These are phyloP conservation scores for Balaeniceps rex DNA, from an alignment of 2,113 vertebrate genomes.

Conservation along the genomic window DNA sequence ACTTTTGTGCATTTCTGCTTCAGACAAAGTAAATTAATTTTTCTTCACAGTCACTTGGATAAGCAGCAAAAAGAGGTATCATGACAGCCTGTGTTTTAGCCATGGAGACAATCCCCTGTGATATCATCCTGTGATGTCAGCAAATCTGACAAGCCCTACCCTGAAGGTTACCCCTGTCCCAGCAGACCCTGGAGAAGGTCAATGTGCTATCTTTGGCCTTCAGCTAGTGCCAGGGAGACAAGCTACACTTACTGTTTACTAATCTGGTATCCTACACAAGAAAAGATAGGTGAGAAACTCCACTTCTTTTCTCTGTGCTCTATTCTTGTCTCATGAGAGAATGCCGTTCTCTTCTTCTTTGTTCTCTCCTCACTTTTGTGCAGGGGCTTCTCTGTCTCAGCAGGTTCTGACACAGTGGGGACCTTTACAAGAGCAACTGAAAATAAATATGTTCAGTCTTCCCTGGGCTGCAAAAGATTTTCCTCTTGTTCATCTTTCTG, in stretches of 20 bases:
- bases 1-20: neutral
- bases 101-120: constrained; percentile 30
- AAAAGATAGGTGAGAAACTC: constrained; percentile 6
- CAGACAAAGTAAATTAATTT: neutral
- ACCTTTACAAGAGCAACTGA: neutral
- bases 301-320: neutral
- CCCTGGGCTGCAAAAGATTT: neutral
- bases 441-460: neutral
- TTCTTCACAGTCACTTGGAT: neutral
- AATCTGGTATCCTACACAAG: neutral
- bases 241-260: constrained; percentile 10
- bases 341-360: neutral
- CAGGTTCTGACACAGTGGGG: neutral
- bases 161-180: constrained; percentile 12
- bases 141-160: constrained; percentile 11
- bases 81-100: neutral
- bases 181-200: constrained; percentile 7
- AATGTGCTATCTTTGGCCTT: constrained; percentile 12
- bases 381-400: neutral
- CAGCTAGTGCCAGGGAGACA: constrained; percentile 2
- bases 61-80: neutral
- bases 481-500: neutral
- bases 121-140: constrained; percentile 22
- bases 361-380: neutral
- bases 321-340: neutral